A percentile compares a stretch with the other conserved stretches of the same genome.
Evolutionary conservation across 2,797 vertebrate species (phyloP).

Genomic region (Onychomys arenicola): DNA sequence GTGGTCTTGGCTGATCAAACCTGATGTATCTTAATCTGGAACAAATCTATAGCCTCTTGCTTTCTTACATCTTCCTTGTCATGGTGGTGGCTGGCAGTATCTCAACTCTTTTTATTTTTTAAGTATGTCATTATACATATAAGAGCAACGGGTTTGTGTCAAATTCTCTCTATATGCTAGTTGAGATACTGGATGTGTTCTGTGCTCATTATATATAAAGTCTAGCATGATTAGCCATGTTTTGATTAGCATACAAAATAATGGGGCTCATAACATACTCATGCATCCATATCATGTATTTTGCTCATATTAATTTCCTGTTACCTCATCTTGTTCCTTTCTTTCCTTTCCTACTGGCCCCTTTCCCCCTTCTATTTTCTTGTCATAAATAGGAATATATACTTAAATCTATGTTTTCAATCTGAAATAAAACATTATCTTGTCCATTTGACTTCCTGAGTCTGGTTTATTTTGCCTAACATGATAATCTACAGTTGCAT

Average conservation of each 20-base stretch:
- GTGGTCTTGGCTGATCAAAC: too few species aligned
- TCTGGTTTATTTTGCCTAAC: background rate
- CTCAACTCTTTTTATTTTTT: conserved; percentile 1
- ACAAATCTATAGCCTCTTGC: too few species aligned
- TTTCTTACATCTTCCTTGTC: too few species aligned
- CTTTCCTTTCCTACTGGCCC: background rate
- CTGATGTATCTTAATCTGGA: too few species aligned
- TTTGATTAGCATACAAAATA: background rate
- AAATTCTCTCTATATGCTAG: background rate
- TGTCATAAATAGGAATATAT: background rate
- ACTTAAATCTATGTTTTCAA: background rate
- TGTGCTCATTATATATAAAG: background rate
- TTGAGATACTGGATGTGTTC: background rate
- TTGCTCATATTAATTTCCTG: background rate
- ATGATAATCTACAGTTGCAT: background rate
- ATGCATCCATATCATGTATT: background rate
- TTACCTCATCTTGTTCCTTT: background rate
- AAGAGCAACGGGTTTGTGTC: background rate
- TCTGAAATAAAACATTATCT: background rate
- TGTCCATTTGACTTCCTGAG: background rate
- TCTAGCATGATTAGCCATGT: background rate
- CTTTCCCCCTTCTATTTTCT: background rate
- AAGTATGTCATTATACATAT: background rate
- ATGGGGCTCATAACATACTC: background rate
- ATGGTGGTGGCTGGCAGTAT: too few species aligned